Conservation (phyloP, 2,113 vertebrate species). For the Patagioenas fasciata region DNA sequence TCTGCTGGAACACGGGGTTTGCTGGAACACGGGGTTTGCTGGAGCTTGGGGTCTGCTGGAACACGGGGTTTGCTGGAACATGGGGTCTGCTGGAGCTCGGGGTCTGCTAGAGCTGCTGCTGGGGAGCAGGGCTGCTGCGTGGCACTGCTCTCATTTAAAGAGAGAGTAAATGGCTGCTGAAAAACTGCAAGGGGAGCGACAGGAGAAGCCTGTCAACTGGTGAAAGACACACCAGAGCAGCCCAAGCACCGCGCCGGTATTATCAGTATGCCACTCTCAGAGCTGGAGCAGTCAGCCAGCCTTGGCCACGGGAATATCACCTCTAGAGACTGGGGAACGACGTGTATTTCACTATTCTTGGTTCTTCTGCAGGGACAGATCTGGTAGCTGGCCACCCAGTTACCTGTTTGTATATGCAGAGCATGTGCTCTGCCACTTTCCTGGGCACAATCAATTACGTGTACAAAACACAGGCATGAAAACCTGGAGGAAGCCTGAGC, state of each 20-base stretch:
- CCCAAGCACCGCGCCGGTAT: not conserved
- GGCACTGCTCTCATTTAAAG: not conserved
- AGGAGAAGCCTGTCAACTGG: not conserved
- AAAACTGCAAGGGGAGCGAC: not conserved
- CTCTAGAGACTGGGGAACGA: not conserved
- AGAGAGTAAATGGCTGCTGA: not conserved
- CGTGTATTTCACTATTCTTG: not conserved
- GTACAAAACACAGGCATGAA: slow-evolving; percentile 3
- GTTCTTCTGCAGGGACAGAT: not conserved
- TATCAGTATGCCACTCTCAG: not conserved
- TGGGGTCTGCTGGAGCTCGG: not conserved
- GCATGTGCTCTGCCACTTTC: slow-evolving; percentile 3
- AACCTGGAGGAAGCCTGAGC: slow-evolving; percentile 22
- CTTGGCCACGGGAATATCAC: not conserved
- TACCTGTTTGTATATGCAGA: not conserved
- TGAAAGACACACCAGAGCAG: not conserved
- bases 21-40: not conserved
- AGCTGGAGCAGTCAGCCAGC: not conserved
- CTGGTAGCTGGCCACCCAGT: not conserved
- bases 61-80: not conserved
- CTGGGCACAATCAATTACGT: not conserved
- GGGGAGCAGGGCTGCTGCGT: not conserved
- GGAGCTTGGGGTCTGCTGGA: not conserved
- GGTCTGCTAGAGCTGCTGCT: not conserved
- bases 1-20: not conserved